These are phyloP conservation scores for Tenualosa thibaudeaui DNA, from an alignment of 2,797 vertebrate species.

Conservation along the genomic window DNA sequence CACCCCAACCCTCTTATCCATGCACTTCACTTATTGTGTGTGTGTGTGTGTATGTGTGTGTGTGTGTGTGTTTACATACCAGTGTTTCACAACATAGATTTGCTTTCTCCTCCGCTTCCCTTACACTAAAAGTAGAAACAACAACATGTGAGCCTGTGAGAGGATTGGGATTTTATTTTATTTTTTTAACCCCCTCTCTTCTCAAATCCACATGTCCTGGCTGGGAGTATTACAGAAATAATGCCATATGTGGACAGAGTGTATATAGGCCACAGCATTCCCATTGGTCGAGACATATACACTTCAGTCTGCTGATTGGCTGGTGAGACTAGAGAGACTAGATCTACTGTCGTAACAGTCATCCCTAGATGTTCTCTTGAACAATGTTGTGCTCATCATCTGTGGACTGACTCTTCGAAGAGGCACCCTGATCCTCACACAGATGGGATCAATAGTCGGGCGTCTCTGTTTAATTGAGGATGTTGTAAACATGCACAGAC, in stretches of 20 bases:
- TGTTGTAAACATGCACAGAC: not conserved
- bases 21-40: not conserved
- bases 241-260: not conserved
- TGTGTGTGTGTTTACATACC: not conserved
- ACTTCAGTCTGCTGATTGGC: not conserved
- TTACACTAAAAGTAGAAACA: constrained; percentile 7
- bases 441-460: not conserved
- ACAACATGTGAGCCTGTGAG: not conserved
- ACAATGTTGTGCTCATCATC: not conserved
- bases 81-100: constrained; percentile 6
- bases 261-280: not conserved
- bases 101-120: not conserved
- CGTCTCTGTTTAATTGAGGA: constrained; percentile 12
- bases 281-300: not conserved
- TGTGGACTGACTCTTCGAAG: not conserved
- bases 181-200: not conserved
- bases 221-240: constrained; percentile 21
- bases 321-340: not conserved
- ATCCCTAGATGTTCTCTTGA: not conserved
- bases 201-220: not conserved
- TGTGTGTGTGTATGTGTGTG: not conserved
- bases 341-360: not conserved
- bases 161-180: not conserved
- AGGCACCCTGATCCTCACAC: not conserved
- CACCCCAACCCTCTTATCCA: not conserved